Percentiles rank a stretch among this genome's conserved stretches.
phyloP scores from a whole-genome alignment of 2,797 vertebrate genomes.

The Melanotaenia boesemani region DNA sequence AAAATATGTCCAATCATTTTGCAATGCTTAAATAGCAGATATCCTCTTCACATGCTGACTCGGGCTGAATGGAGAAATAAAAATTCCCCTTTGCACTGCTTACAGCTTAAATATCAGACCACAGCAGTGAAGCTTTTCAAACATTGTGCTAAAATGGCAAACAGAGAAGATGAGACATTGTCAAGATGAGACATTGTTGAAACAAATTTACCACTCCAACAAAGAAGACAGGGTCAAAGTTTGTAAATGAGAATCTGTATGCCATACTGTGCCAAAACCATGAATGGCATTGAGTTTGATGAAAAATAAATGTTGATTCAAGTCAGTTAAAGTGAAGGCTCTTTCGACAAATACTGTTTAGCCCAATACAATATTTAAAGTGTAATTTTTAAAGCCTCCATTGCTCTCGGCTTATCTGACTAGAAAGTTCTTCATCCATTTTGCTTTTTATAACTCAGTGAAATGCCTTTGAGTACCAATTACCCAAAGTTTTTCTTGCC shows the following conservation, averaged over 20 bases:
- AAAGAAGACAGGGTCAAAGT: conserved; percentile 60
- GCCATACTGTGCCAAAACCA: conserved; percentile 41
- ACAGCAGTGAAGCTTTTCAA: conserved; percentile 32
- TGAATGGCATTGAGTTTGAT: conserved; percentile 64
- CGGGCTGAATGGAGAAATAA: conserved; percentile 41
- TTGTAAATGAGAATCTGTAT: conserved; percentile 58
- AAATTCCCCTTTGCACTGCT: conserved; percentile 27
- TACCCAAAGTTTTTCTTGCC: conserved; percentile 68
- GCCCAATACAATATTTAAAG: conserved; percentile 44
- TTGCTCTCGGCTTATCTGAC: conserved; percentile 27
- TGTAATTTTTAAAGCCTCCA: conserved; percentile 16
- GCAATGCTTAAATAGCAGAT: conserved; percentile 63
- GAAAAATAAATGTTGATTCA: conserved; percentile 76
- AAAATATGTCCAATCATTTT: conserved; percentile 72
- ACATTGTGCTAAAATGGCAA: conserved; percentile 29
- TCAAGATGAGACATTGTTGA: conserved; percentile 60
- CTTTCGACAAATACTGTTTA: conserved; percentile 40
- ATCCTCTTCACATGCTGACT: conserved; percentile 54
- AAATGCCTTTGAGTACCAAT: conserved; percentile 63
- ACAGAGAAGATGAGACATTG: conserved; percentile 26
- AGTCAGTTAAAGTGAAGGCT: conserved; percentile 51
- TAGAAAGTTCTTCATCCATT: conserved; percentile 38
- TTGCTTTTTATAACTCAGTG: conserved; percentile 44
- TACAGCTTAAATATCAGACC: conserved; percentile 37
- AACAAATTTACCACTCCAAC: conserved; percentile 58